phyloP scores from a whole-genome alignment of 2,888 invertebrate genomes.

The Andrena haemorrhoa region DNA sequence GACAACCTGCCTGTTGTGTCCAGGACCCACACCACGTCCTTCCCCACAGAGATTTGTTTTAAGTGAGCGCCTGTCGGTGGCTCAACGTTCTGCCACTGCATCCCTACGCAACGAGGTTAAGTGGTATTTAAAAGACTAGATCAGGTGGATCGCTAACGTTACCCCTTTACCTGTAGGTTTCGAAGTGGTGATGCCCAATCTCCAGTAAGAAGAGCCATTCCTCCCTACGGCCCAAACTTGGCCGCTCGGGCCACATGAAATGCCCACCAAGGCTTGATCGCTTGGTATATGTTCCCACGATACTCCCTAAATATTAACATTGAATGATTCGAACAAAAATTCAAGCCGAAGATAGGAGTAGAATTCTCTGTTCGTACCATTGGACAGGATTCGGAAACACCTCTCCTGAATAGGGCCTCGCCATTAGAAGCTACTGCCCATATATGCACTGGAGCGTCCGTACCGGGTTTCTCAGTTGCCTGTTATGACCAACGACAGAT shows the following conservation, averaged over 20 bases:
- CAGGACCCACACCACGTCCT: constrained; percentile 92
- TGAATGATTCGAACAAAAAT: constrained; percentile 9
- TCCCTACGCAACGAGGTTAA: constrained; percentile 83
- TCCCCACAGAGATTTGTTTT: constrained; percentile 91
- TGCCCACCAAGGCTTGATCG: constrained; percentile 92
- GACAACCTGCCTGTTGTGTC: constrained; percentile 91
- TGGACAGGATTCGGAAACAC: constrained; percentile 90
- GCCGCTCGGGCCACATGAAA: constrained; percentile 89
- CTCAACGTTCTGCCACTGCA: constrained; percentile 93
- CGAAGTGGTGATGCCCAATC: constrained; percentile 90
- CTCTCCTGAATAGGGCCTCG: constrained; percentile 93
- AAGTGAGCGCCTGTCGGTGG: constrained; percentile 88
- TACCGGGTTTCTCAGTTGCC: constrained; percentile 84
- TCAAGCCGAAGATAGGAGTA: background rate
- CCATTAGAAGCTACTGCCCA: constrained; percentile 96
- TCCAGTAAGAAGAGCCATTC: constrained; percentile 93
- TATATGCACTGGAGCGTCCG: constrained; percentile 87
- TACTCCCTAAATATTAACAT: constrained; percentile 86
- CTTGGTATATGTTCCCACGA: constrained; percentile 93
- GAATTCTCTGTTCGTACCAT: constrained; percentile 86
- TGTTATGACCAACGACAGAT: constrained; percentile 69
- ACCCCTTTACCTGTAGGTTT: constrained; percentile 87
- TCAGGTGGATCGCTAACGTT: background rate
- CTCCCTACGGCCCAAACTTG: constrained; percentile 94
- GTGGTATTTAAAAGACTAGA: background rate